phyloP scores from a whole-genome alignment of 2,888 invertebrate genomes.

The Rhabditoides inermis region DNA sequence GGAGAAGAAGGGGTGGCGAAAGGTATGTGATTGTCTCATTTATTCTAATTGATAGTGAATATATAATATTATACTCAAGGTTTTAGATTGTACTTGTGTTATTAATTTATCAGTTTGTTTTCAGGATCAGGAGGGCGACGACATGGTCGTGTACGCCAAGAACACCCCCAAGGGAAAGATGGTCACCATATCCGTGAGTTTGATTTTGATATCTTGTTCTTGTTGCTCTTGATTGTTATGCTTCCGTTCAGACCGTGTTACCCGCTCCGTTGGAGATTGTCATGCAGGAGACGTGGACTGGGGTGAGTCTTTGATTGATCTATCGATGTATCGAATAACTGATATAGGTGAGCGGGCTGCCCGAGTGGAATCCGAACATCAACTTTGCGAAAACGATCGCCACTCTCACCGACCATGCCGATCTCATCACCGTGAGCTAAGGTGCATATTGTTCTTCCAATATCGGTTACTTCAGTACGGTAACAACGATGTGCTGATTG shows the following conservation, averaged over 20 bases:
- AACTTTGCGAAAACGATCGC: conserved; percentile 33
- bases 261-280: conserved; percentile 14
- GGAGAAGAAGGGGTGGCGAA: conserved; percentile 19
- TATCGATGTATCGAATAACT: no score
- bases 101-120: neutral
- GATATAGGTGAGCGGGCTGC: conserved; percentile 22
- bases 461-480: conserved; percentile 28
- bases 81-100: neutral
- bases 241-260: conserved; percentile 14
- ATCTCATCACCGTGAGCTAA: conserved; percentile 34
- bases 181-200: conserved; percentile 24
- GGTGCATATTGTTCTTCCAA: neutral
- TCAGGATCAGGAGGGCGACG: conserved; percentile 12
- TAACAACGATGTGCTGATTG: conserved; percentile 36
- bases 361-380: conserved; percentile 43
- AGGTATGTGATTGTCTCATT: no score
- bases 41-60: neutral
- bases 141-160: conserved; percentile 24
- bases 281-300: conserved; percentile 29
- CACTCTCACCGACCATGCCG: conserved; percentile 32
- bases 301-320: no score
- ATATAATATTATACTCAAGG: neutral
- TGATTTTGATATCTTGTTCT: neutral
- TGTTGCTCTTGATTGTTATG: neutral
- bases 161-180: conserved; percentile 21